A percentile compares a stretch with the other conserved stretches of the same genome.
These are phyloP conservation scores for Pogonomyrmex californicus DNA, from an alignment of 1,140 invertebrate genomes.

Conservation along the genomic window DNA sequence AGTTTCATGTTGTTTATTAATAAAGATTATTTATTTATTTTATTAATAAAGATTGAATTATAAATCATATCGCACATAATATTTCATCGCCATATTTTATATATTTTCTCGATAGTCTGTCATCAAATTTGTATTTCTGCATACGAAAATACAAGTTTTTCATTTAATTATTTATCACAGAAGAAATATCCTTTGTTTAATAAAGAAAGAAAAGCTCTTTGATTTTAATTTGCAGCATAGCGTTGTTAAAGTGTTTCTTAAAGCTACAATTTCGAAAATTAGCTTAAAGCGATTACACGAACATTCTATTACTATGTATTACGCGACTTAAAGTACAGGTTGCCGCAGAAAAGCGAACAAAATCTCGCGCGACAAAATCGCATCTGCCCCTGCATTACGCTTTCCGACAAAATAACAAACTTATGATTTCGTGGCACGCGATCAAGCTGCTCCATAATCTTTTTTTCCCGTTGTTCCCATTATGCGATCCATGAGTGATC, in stretches of 20 bases:
- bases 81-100: not conserved
- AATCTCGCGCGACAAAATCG: conserved; percentile 40
- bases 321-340: conserved; percentile 23
- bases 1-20: not conserved
- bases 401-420: conserved; percentile 10
- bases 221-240: conserved; percentile 3
- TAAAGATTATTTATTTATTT: too few species aligned
- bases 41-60: not conserved
- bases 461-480: not conserved
- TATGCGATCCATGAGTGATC: not conserved
- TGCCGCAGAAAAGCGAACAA: conserved; percentile 13
- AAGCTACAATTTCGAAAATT: conserved; percentile 39
- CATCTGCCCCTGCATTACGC: conserved; percentile 25
- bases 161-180: not conserved
- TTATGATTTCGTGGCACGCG: conserved; percentile 48
- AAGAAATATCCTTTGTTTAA: not conserved
- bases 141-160: not conserved
- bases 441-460: not conserved
- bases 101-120: not conserved
- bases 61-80: not conserved
- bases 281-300: not conserved
- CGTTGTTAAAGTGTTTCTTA: conserved; percentile 30
- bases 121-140: not conserved
- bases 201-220: not conserved
- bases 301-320: conserved; percentile 15